Conservation (phyloP, 2,797 vertebrate genomes). For the Borostomias antarcticus region DNA sequence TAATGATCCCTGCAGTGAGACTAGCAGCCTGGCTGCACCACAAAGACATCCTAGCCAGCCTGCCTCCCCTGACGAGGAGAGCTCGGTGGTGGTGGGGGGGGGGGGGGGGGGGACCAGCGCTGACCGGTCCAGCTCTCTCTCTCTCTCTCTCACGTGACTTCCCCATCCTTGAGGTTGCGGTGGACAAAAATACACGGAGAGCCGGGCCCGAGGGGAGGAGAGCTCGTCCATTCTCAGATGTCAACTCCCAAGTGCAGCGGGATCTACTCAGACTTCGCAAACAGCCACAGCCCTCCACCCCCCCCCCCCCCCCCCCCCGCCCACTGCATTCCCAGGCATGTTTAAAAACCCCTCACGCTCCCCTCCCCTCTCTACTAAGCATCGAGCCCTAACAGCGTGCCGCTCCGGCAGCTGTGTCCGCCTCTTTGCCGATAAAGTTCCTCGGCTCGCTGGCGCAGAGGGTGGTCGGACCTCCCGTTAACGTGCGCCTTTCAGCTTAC, state of each 20-base stretch:
- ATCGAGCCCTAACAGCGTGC: no score
- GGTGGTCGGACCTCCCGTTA: no score
- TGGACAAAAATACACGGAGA: constrained; percentile 53
- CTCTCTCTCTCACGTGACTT: constrained; percentile 66
- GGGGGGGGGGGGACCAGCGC: constrained; percentile 20
- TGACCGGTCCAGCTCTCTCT: constrained; percentile 67
- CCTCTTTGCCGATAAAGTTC: no score
- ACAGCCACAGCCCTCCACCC: background rate
- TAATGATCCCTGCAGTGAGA: constrained; percentile 37
- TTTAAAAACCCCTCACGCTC: no score
- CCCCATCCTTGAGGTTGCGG: constrained; percentile 37
- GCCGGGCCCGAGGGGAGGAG: constrained; percentile 44
- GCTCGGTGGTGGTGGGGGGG: background rate
- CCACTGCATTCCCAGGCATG: background rate
- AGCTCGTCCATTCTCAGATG: constrained; percentile 51
- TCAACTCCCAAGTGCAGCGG: constrained; percentile 29
- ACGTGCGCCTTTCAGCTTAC: no score
- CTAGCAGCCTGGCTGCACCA: constrained; percentile 33
- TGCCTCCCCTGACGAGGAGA: background rate
- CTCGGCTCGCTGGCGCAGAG: no score
- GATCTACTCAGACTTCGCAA: constrained; percentile 31
- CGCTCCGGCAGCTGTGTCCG: no score
- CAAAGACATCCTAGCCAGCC: background rate
- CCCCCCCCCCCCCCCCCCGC: no score
- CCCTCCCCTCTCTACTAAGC: no score